These are phyloP conservation scores for Nesometra sesokonis DNA, from an alignment of 35 echinoderm and acorn worm species.

Conservation along the genomic window DNA sequence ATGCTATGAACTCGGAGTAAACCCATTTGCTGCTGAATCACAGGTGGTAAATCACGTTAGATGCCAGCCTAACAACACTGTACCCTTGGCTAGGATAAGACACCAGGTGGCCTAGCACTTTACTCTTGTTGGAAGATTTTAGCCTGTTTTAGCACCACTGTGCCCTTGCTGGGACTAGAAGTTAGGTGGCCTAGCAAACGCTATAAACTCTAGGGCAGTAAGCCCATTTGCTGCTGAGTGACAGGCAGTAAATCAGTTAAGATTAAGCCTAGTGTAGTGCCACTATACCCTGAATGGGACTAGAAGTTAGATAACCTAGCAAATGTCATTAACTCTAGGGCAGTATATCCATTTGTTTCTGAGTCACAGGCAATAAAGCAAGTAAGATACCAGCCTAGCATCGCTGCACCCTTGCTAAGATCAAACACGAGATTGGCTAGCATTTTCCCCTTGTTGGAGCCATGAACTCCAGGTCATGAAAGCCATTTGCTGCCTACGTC, in stretches of 20 bases:
- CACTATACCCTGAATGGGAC: not conserved
- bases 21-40: not conserved
- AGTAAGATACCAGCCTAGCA: not conserved
- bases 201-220: conserved; percentile 51
- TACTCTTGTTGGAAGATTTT: no score
- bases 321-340: no score
- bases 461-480: no score
- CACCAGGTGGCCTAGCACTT: no score
- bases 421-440: no score
- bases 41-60: not conserved
- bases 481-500: no score
- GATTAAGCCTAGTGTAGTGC: no score
- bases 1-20: not conserved
- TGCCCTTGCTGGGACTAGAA: no score
- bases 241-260: not conserved
- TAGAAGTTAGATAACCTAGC: not conserved
- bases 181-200: conserved; percentile 43
- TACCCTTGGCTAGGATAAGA: not conserved
- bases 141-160: no score
- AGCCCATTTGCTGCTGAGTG: conserved; percentile 25
- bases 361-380: not conserved
- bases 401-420: no score
- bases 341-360: not conserved
- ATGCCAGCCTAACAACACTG: not conserved
- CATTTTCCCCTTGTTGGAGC: no score